Percentiles rank a stretch among this genome's conserved stretches.
Evolutionary conservation across 2,888 invertebrate genomes (phyloP).

Genomic region (Melanotus villosus): DNA sequence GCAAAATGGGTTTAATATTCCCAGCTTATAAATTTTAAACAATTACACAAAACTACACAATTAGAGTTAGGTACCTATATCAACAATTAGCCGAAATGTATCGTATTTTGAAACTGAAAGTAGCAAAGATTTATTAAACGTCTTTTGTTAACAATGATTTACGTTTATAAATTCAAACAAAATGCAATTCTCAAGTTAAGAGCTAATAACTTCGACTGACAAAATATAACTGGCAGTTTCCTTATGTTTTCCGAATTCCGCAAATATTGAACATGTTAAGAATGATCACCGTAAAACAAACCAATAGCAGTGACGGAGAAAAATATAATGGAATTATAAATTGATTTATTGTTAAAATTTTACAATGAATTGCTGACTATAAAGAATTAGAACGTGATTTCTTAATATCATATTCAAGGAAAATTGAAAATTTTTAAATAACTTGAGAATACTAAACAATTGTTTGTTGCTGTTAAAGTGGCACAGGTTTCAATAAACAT

Average conservation of each 20-base stretch:
- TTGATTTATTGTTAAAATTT: background rate
- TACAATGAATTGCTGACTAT: no score
- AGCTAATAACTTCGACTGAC: no score
- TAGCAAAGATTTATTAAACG: background rate
- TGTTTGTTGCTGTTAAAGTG: no score
- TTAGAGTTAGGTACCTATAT: no score
- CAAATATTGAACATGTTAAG: constrained; percentile 31
- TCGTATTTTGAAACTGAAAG: no score
- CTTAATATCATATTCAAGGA: no score
- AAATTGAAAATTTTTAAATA: no score
- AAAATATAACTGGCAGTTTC: background rate
- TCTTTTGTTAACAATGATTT: constrained; percentile 18
- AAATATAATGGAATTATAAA: background rate
- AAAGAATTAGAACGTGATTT: no score
- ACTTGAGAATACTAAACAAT: no score
- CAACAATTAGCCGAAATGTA: no score
- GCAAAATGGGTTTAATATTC: constrained; percentile 4
- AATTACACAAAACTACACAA: constrained; percentile 1
- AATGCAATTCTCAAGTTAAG: no score
- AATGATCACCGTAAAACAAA: constrained; percentile 28
- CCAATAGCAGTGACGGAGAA: constrained; percentile 22
- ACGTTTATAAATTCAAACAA: background rate
- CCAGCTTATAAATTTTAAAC: constrained; percentile 5
- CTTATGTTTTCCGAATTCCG: constrained; percentile 22
- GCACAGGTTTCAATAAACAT: no score